A percentile compares a stretch with the other conserved stretches of the same genome.
Evolutionary conservation across 2,113 vertebrate genomes (phyloP).

Genomic region (Scortum barcoo): DNA sequence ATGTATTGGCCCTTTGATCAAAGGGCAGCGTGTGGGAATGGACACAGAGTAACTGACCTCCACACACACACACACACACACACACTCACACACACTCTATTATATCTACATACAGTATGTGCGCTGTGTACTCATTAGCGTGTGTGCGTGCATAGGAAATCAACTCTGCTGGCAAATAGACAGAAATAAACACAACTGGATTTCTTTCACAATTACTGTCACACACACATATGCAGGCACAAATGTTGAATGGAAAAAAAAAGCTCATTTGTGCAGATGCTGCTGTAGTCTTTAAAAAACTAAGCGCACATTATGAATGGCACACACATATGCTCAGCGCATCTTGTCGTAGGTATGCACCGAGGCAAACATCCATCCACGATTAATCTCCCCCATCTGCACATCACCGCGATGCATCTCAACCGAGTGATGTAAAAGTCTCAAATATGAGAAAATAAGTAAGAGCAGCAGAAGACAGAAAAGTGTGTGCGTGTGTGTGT

Average conservation of each 20-base stretch:
- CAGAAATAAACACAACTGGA: constrained; percentile 3
- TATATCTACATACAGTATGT: neutral
- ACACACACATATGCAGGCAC: constrained; percentile 16
- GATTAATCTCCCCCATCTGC: constrained; percentile 35
- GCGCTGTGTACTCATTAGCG: constrained; percentile 20
- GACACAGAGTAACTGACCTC: constrained; percentile 65
- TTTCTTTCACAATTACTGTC: constrained; percentile 14
- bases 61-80: constrained; percentile 30
- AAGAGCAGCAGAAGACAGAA: neutral
- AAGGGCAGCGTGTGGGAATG: constrained; percentile 64
- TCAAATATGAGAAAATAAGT: constrained; percentile 9
- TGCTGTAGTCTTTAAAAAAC: constrained; percentile 51
- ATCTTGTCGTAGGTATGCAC: constrained; percentile 7
- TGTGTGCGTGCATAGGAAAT: neutral
- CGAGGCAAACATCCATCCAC: constrained; percentile 13
- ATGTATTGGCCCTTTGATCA: constrained; percentile 74
- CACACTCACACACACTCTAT: constrained; percentile 19
- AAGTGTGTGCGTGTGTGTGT: constrained; percentile 7
- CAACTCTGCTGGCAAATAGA: neutral
- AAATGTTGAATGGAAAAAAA: constrained; percentile 33
- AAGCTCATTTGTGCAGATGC: constrained; percentile 46
- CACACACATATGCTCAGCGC: constrained; percentile 31
- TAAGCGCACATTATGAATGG: constrained; percentile 36
- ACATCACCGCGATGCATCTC: neutral
- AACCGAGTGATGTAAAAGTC: constrained; percentile 2